phyloP scores from a whole-genome alignment of 2,113 vertebrate species.

The Corythornis madagascariensis region DNA sequence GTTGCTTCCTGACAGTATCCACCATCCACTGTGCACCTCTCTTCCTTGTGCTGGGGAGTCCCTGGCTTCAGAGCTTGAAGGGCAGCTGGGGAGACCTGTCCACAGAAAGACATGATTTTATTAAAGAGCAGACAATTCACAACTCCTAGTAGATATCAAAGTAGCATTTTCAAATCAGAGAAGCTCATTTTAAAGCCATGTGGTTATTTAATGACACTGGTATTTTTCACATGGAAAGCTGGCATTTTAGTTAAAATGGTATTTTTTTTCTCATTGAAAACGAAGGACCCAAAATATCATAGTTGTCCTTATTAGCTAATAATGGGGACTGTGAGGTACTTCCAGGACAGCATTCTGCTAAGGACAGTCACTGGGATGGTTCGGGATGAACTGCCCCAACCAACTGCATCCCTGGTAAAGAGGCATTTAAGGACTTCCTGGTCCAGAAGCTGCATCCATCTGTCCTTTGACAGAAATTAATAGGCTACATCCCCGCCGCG shows the following conservation, averaged over 20 bases:
- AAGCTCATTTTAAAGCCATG: background rate
- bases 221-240: background rate
- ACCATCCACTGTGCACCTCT: fast-evolving
- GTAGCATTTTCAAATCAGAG: background rate
- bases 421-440: background rate
- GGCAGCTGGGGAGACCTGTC: background rate
- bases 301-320: background rate
- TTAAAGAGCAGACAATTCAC: background rate
- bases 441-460: background rate
- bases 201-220: fast-evolving
- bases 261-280: background rate
- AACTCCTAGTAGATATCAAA: background rate
- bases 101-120: fast-evolving
- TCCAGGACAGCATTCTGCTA: background rate
- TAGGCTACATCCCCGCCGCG: fast-evolving
- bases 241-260: background rate
- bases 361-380: background rate
- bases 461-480: background rate
- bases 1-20: background rate
- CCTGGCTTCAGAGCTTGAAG: background rate
- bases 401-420: background rate
- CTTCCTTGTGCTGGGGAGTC: background rate
- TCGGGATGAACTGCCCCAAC: background rate
- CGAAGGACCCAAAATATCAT: fast-evolving
- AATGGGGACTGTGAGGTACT: background rate